Conservation (phyloP, 1,140 invertebrate genomes). For the Tetranychus cinnabarinus region DNA sequence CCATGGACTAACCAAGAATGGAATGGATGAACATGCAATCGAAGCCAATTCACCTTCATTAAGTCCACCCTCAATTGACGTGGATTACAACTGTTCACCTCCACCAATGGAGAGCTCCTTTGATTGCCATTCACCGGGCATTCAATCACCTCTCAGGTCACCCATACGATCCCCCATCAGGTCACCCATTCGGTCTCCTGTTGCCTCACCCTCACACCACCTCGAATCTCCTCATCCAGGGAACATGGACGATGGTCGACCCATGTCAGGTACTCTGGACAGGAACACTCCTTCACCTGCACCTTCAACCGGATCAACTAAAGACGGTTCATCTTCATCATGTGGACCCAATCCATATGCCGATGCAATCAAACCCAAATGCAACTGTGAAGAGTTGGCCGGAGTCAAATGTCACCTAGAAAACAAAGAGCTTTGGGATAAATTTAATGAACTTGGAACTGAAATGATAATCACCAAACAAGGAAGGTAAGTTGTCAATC, state of each 20-base stretch:
- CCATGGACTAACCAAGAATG: no score
- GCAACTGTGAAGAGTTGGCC: conserved; percentile 36
- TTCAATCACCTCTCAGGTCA: no score
- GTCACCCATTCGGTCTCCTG: no score
- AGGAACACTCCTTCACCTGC: background rate
- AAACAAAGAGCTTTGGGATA: conserved; percentile 72
- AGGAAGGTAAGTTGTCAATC: conserved; percentile 51
- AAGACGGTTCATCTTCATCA: background rate
- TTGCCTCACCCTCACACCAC: no score
- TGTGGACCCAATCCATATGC: conserved; percentile 16
- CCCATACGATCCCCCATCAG: no score
- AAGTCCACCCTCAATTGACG: no score
- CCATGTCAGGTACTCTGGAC: background rate
- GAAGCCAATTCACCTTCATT: no score
- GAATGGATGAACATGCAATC: no score
- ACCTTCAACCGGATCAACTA: background rate
- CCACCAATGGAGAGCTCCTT: no score
- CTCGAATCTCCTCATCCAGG: no score
- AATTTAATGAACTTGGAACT: conserved; percentile 81
- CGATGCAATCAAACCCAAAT: conserved; percentile 20
- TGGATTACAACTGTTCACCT: no score
- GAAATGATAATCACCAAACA: conserved; percentile 99
- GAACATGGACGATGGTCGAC: background rate
- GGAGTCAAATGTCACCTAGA: conserved; percentile 65
- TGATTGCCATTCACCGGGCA: no score